Base-by-base conservation (phyloP, 2,113 vertebrate genomes). In the Atherinomorus stipes region DNA sequence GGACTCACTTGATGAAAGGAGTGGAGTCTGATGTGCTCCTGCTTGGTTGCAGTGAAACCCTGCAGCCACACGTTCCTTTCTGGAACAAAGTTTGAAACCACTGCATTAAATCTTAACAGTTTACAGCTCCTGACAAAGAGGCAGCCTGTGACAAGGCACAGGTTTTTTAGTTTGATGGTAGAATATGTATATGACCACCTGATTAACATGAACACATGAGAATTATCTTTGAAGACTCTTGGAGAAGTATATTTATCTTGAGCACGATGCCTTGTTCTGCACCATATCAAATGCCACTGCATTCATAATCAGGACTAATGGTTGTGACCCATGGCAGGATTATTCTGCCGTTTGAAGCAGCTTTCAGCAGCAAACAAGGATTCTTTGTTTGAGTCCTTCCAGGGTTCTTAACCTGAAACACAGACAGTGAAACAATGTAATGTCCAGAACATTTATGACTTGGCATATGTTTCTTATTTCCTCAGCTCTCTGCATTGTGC, bases 331-430 rank as follows among this genome's bases (percentile, higher is more conserved):
- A 67, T 71, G 69, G 72, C 50, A 63, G 74, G 82, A 89, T 89
- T 78, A 78, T 38, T 7, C 80, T 77, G 60, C 74, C 69, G 80
- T 89, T 89, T 82, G 82, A 90, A 90, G 88, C 85, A 37, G 79
- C 66, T 81, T 62, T 54, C 10, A 22, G 42, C 38, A 26, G 58
- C 6, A 59, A 85, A 89, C 84, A 88, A 80, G 31, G 66, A 74
- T 40, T 68, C 75, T 75, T 85, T 92, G 86, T 90, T 66, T 63
- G 19, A 72, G 53, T 59, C 26, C 76, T 77, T 82, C 23, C 68
- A 37, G 62, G 64, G 4, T 47, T 77, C 72, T 78, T 53, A 69
- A 84, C 68, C 60, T 56, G 31, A 66, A 80, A 67, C 66, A 49
- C 69, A 25, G 64, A 75, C 52, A 67, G 44, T 21, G 23, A 6